Evolutionary conservation across 2,113 vertebrate species (phyloP), one percentile per base, ranked within the genome.

Genomic region (Tragelaphus imberbis): DNA sequence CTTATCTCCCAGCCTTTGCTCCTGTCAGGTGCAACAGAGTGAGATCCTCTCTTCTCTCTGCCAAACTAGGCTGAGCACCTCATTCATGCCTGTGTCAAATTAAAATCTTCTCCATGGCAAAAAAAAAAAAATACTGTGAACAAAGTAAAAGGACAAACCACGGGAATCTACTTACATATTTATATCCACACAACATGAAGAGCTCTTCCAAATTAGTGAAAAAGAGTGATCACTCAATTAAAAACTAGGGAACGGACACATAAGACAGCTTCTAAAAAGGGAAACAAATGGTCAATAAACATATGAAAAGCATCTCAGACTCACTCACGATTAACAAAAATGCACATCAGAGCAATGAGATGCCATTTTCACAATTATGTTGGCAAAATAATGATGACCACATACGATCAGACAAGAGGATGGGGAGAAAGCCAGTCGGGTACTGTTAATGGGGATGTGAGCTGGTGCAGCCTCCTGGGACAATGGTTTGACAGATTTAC

Each of bases 31-130:
- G 85, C 36, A 3, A 65, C 88, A 28, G 96, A 94, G 88, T 77
- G 92, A 84, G 91, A 55, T 71, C 30, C 61, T 49, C 85, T 81
- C 68, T 71, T 90, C 80, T 77, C 9, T 33, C 96, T 77, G 81
- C 94, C 90, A 59, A 88, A 93, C n/a, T 2, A 44, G 75, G 55
- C 75, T 6, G 90, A 94, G 77, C 51, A 17, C 85, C 86, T 88
- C 93, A 63, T 79, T 96, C 91, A 94, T 0, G 40, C 93, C 89
- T 98, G 87, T 95, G 95, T 98, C 93, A 94, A 94, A 97, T 97
- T 92, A 97, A 88, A 96, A 91, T 58, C 63, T 97, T 77, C 75
- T 96, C 91, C 33, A 0, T 33, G 82, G 85, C 25, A 44, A 49
- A 95, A 75, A 27, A 36, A 47, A 96, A 71, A 40, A 93, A 94